A percentile compares a stretch with the other conserved stretches of the same genome.
Conservation (phyloP, 2,888 invertebrate species). For the Andrena haemorrhoa region DNA sequence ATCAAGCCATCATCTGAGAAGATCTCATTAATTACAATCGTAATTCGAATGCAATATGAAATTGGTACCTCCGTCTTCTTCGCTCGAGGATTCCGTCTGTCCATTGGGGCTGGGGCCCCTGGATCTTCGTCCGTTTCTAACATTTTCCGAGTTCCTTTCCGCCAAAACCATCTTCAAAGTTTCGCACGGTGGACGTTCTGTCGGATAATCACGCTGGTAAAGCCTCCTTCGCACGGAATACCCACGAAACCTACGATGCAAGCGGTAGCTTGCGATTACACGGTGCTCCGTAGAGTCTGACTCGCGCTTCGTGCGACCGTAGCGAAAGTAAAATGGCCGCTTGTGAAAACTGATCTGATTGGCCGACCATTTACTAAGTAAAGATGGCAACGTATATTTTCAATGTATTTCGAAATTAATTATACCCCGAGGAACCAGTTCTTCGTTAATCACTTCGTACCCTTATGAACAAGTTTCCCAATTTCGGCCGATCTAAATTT, state of each 20-base stretch:
- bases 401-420: slow-evolving; percentile 64
- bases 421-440: slow-evolving; percentile 15
- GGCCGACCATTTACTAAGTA: slow-evolving; percentile 53
- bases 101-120: slow-evolving; percentile 96
- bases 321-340: slow-evolving; percentile 81
- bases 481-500: neutral
- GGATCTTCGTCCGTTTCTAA: slow-evolving; percentile 94
- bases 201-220: slow-evolving; percentile 17
- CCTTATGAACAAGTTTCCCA: neutral
- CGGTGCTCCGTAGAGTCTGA: slow-evolving; percentile 56
- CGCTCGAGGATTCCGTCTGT: slow-evolving; percentile 93
- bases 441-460: neutral
- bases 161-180: slow-evolving; percentile 90
- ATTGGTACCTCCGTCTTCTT: slow-evolving; percentile 92
- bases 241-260: slow-evolving; percentile 63
- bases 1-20: neutral
- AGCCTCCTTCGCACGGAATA: slow-evolving; percentile 42
- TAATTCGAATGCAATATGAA: slow-evolving; percentile 54
- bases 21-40: slow-evolving; percentile 24
- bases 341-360: slow-evolving; percentile 57
- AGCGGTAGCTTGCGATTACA: slow-evolving; percentile 76
- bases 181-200: slow-evolving; percentile 22
- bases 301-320: slow-evolving; percentile 79
- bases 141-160: slow-evolving; percentile 93
- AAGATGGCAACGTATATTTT: slow-evolving; percentile 65